phyloP scores from a whole-genome alignment of 2,797 vertebrate genomes.

The Microhierax caerulescens region DNA sequence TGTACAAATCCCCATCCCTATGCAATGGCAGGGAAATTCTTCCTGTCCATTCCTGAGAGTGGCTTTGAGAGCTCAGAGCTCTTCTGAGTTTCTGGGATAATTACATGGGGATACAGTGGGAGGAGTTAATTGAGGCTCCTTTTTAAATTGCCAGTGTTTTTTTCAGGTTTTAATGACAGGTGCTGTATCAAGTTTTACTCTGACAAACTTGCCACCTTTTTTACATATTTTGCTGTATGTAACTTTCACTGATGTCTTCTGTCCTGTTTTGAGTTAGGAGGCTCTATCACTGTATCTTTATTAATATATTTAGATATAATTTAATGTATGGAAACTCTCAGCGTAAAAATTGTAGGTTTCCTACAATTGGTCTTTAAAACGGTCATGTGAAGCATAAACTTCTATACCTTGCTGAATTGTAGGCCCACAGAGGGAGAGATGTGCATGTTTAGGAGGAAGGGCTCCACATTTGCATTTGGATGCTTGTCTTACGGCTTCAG shows the following conservation, averaged over 20 bases:
- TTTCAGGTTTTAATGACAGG: background rate
- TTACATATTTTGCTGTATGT: background rate
- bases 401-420: background rate
- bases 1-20: background rate
- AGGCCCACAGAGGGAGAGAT: background rate
- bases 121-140: background rate
- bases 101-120: accelerated
- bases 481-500: conserved; percentile 37
- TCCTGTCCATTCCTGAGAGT: background rate
- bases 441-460: background rate
- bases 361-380: background rate
- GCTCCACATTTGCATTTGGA: conserved; percentile 54
- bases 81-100: background rate
- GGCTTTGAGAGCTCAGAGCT: background rate
- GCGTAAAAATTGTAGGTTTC: background rate
- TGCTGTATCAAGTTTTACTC: background rate
- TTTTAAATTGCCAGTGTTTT: background rate
- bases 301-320: background rate
- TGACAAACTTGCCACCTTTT: background rate
- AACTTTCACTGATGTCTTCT: background rate
- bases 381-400: background rate
- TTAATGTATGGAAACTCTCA: background rate
- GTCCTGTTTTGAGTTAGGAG: background rate
- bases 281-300: background rate
- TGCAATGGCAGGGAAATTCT: background rate